phyloP scores from a whole-genome alignment of 2,888 invertebrate species.

The Hybos culiciformis region DNA sequence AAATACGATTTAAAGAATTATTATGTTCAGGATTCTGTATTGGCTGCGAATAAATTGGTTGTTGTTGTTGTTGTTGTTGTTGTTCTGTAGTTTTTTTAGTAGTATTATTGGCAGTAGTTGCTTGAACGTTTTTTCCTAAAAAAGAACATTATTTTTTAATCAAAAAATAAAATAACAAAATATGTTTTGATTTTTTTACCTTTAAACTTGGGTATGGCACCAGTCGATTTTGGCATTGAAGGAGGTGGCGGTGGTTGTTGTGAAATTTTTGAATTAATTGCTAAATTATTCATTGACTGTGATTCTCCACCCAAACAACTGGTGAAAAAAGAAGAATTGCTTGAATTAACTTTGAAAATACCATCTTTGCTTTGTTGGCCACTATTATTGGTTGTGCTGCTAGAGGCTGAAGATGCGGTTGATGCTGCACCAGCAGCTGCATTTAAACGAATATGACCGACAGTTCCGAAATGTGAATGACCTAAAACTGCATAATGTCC shows the following conservation, averaged over 20 bases:
- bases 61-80: neutral
- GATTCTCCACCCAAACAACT: constrained; percentile 35
- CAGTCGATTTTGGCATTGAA: constrained; percentile 10
- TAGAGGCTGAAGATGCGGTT: constrained; percentile 3
- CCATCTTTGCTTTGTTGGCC: constrained; percentile 16
- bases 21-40: constrained; percentile 20
- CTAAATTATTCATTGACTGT: constrained; percentile 35
- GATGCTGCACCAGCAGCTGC: constrained; percentile 17
- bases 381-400: neutral
- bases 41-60: constrained; percentile 3
- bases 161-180: too few species aligned
- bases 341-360: constrained; percentile 34
- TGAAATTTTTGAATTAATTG: constrained; percentile 1
- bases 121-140: too few species aligned
- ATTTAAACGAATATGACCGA: constrained; percentile 35
- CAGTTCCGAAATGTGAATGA: constrained; percentile 35
- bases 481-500: constrained; percentile 36
- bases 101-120: too few species aligned
- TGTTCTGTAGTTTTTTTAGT: too few species aligned
- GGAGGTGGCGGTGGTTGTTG: constrained; percentile 7
- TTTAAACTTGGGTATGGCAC: constrained; percentile 14
- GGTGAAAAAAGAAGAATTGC: constrained; percentile 34
- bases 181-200: too few species aligned
- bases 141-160: too few species aligned
- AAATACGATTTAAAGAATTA: constrained; percentile 38